Base-by-base conservation (phyloP, 2,888 invertebrate genomes). In the Limnephilus auricula region DNA sequence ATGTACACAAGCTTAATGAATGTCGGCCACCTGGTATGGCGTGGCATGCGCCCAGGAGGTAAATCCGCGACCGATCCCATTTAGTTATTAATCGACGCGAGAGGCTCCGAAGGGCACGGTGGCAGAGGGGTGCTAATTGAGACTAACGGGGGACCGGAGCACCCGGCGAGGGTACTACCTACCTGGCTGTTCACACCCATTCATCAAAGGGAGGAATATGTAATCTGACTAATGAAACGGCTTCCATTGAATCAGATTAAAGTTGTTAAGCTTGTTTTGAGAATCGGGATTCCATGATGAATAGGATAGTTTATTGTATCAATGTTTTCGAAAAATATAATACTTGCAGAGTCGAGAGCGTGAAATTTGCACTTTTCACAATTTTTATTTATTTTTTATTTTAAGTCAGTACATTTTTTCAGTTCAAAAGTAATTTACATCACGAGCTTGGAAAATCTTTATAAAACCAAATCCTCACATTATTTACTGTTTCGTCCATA, bases 41-140 rank as follows among this genome's bases (percentile, higher is more conserved):
- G 18, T 15, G 37, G 86, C 31, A 18, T n/a, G 34, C n/a, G 50
- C 32, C 45, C 32, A 34, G 30, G 79, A 32, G 65, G 79, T 89
- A 79, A 78, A 84, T 32, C 45, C 30, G 25, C 50, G 5, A 50
- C 65, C 83, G 50, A 65, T 90, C 83, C 90, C 79, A 87, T 87
- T 90, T 34, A 40, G 84, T 40, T 90, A 87, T 90, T 87, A 90
- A 86, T 86, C 80, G 50, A 45, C 85, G 34, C 30, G 40, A 30
- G 40, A 37, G 85, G 45, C 45, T 85, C 40, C 30, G 82, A 32
- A 18, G 18, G 13, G 18, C 34, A 40, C n/a, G 84, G 89, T 15
- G 80, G 65, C 65, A 90, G 34, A 90, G 78, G 90, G 90, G 65
- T 84, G 65, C 83, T 90, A 90, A 90, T 90, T 90, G 90, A 84